Evolutionary conservation across 2,888 invertebrate species (phyloP).

Genomic region (Plutella xylostella): DNA sequence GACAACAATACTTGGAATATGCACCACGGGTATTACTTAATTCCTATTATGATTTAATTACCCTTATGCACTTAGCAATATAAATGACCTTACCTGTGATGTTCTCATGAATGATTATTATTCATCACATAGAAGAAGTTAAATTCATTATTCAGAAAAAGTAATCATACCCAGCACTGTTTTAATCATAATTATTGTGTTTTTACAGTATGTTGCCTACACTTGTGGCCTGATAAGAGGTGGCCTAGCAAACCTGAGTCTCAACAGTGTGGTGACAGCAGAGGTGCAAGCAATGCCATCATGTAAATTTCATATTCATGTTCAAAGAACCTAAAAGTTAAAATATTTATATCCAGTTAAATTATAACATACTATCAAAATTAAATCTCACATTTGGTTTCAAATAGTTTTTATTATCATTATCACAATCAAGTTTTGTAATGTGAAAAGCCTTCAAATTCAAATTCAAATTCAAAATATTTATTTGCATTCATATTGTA

Average conservation of each 20-base stretch:
- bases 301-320: constrained; percentile 93
- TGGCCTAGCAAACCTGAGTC: constrained; percentile 93
- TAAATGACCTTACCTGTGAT: too few relatives aligned
- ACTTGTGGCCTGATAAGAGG: constrained; percentile 97
- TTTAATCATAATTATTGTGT: constrained; percentile 10
- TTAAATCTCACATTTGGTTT: too few relatives aligned
- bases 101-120: neutral
- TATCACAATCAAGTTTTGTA: too few relatives aligned
- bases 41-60: neutral
- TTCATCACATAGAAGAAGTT: too few relatives aligned
- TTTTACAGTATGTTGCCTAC: constrained; percentile 85
- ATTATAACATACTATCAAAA: neutral
- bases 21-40: constrained; percentile 79
- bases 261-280: constrained; percentile 94
- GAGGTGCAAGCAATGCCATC: constrained; percentile 94
- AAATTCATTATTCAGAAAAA: too few relatives aligned
- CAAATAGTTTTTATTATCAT: too few relatives aligned
- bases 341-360: neutral
- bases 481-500: too few relatives aligned
- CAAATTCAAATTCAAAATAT: too few relatives aligned
- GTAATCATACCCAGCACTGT: too few relatives aligned
- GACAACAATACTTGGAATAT: constrained; percentile 91
- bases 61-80: neutral
- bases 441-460: too few relatives aligned
- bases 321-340: constrained; percentile 59